phyloP scores from a whole-genome alignment of 2,888 invertebrate genomes.

The Noctua janthe region DNA sequence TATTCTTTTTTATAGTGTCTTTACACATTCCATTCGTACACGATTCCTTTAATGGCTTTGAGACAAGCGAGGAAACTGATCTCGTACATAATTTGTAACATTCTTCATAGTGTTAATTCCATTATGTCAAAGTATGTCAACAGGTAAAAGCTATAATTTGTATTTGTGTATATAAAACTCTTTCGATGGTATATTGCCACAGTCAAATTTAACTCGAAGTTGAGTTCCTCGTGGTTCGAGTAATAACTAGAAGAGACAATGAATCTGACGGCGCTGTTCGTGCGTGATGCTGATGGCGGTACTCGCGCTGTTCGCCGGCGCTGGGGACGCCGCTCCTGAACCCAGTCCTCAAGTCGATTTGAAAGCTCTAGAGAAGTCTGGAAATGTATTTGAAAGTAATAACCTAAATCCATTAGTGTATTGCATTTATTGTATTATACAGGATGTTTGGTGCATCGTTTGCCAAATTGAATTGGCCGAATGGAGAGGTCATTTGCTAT shows the following conservation, averaged over 20 bases:
- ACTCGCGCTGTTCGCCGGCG: background rate
- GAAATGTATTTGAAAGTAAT: slow-evolving; percentile 61
- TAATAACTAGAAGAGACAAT: slow-evolving; percentile 17
- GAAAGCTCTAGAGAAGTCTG: slow-evolving; percentile 70
- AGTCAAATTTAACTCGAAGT: background rate
- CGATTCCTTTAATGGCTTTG: too few species aligned
- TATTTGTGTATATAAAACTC: background rate
- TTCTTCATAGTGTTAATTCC: slow-evolving; percentile 5
- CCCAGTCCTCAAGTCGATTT: slow-evolving; percentile 17
- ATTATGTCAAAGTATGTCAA: background rate
- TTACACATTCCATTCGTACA: background rate
- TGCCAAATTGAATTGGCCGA: too few species aligned
- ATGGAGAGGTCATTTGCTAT: too few species aligned
- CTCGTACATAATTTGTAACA: background rate
- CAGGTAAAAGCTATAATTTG: background rate
- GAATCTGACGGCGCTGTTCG: slow-evolving; percentile 31
- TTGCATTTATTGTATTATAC: background rate
- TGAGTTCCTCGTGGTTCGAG: background rate
- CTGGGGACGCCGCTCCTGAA: background rate
- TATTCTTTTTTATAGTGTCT: too few species aligned
- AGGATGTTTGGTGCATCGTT: too few species aligned
- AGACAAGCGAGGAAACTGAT: background rate
- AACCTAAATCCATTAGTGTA: background rate
- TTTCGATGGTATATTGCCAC: background rate
- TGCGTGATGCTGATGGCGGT: background rate